Base-by-base conservation (phyloP, 2,888 invertebrate species). In the Brenthis hecate region DNA sequence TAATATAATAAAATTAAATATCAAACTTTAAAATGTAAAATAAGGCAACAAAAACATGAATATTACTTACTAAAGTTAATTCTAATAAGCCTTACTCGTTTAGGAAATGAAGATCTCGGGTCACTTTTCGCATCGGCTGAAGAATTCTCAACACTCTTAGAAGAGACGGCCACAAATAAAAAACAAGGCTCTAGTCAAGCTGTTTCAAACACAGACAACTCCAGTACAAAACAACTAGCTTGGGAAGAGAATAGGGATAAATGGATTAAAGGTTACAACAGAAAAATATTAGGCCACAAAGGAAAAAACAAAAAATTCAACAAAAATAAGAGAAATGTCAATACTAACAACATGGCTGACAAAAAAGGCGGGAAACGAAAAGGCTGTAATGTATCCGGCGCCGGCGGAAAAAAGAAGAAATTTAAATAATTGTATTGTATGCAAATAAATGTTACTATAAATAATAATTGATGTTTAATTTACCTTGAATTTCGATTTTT, bases 91-190 rank as follows among this genome's bases (percentile, higher is more conserved):
- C 0, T 4, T 23, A 56, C n/a, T 62, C 70, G 58, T 16, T 56
- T 82, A 92, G 92, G 92, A 16, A 82, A 83, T 75, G 90, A 91
- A 51, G 94, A 95, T 75, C 89, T 95, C 56, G 93, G 93, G 55
- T 94, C 95, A 0, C 81, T 97, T 50, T 97, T 97, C 88, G 96
- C 97, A 3, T 96, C 97, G 0, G 97, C 97, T 0, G 98, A 98
- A 85, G 96, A 98, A 87, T 98, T 98, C 91, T 96, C 98, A 0
- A 95, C 96, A 56, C 92, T 98, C 76, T 89, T 99, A 65, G 98
- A 98, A 86, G 97, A 97, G 70, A 96, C 96, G 60, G 96, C 96
- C 0, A 93, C 94, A 58, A 93, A 94, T 4, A 95, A 95, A 78
- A 93, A 93, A 32, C 93, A 93, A 72, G 93, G 93, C 0, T 95